Conservation (phyloP, 2,113 vertebrate species). For the Istiophorus platypterus region DNA sequence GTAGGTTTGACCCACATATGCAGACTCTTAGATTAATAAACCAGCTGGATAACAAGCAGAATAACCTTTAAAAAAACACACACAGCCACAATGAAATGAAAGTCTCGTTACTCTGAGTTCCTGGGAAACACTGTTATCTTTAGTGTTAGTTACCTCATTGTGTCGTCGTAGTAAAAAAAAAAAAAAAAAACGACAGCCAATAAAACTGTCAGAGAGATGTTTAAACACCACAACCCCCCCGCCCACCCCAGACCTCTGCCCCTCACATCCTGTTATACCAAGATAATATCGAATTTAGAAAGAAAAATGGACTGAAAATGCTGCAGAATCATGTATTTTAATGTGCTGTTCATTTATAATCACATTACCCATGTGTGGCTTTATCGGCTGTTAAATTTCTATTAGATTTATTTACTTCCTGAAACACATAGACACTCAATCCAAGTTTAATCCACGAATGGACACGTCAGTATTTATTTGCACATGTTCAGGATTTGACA, state of each 20-base stretch:
- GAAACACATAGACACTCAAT: not conserved
- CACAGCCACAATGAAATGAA: not conserved
- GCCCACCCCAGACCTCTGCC: not conserved
- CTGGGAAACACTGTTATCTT: not conserved
- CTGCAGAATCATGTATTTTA: no score
- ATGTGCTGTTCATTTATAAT: no score
- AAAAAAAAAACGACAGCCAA: not conserved
- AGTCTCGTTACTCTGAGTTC: slow-evolving; percentile 18
- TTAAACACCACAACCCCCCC: no score
- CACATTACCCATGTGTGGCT: no score
- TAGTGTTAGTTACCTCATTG: not conserved
- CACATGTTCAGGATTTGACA: not conserved
- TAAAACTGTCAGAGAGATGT: slow-evolving; percentile 4
- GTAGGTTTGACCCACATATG: slow-evolving; percentile 6
- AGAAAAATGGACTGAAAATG: not conserved
- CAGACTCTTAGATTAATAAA: slow-evolving; percentile 16
- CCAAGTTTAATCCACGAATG: not conserved
- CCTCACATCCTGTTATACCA: slow-evolving; percentile 15
- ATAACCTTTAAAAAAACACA: slow-evolving; percentile 21
- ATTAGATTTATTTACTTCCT: not conserved
- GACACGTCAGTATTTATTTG: not conserved
- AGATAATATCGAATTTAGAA: no score
- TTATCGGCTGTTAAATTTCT: no score
- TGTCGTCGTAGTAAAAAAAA: not conserved
- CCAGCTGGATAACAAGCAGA: slow-evolving; percentile 5